Base-by-base conservation (phyloP, 2,113 vertebrate species). In the Ornithorhynchus anatinus region DNA sequence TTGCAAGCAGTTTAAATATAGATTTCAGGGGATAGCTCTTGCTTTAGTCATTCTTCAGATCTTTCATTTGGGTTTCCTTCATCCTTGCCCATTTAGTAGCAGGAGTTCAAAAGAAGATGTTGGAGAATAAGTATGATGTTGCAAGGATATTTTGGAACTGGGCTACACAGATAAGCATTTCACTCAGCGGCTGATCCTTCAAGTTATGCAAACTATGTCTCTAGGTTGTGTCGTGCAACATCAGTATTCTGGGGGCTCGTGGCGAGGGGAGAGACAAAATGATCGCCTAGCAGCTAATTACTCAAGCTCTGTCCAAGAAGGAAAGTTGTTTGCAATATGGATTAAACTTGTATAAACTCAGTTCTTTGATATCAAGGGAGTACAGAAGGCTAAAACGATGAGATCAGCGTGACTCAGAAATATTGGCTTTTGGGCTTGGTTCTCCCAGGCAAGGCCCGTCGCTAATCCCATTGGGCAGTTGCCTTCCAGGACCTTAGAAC, bases 141-240 rank as follows among this genome's bases (percentile, higher is more conserved):
- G 75, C 74, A 83, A 76, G 69, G 25, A 8, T 75, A 75, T 2
- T 75, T 43, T 68, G 59, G 86, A 85, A 76, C 67, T 79, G n/a
- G 78, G 61, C 2, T 4, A 60, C 70, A 62, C 73, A 63, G 76
- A 81, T 66, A 79, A 80, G 59, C 73, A 53, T 36, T 47, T 66
- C 1, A 32, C 82, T 82, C 86, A 66, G 45, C 52, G 67, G 3
- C 40, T 83, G 53, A 56, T 59, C 58, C 82, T 79, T 68, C 59
- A n/a, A 62, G 60, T 53, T 44, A 63, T 56, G 45, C 84, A 74
- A 85, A 51, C 35, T 23, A 50, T 71, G 51, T 64, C 79, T 60
- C 38, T 54, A 36, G 10, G 54, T 16, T 33, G 23, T 1, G 2
- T 53, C 65, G 45, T 36, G 16, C 71, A 63, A 67, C 2, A n/a